phyloP scores from a whole-genome alignment of 2,797 vertebrate species.

The Pantherophis alleghaniensis region DNA sequence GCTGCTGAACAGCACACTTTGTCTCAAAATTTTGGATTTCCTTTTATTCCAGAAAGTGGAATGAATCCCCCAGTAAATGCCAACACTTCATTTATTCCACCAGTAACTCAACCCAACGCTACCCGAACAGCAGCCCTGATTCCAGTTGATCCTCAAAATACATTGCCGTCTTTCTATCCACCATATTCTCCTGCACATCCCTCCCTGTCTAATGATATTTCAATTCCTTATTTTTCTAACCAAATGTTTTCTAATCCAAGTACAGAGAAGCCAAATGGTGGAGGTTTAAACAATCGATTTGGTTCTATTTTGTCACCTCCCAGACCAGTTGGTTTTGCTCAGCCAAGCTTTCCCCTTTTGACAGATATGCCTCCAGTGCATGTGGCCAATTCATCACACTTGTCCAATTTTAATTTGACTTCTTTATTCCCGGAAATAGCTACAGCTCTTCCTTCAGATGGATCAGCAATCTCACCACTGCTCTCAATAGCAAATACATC shows the following conservation, averaged over 20 bases:
- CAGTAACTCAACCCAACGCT: slow-evolving; percentile 87
- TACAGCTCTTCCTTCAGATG: slow-evolving; percentile 90
- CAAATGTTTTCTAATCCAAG: slow-evolving; percentile 97
- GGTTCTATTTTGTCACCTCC: slow-evolving; percentile 97
- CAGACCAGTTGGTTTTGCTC: slow-evolving; percentile 93
- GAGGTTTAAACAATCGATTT: slow-evolving; percentile 92
- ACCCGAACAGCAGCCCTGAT: slow-evolving; percentile 91
- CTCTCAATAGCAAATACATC: slow-evolving; percentile 92
- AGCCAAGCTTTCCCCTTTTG: slow-evolving; percentile 94
- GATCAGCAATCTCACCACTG: slow-evolving; percentile 94
- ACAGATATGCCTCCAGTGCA: slow-evolving; percentile 97
- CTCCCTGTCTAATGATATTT: slow-evolving; percentile 92
- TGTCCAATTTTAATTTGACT: slow-evolving; percentile 97
- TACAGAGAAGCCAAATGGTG: slow-evolving; percentile 86
- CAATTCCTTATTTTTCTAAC: slow-evolving; percentile 95
- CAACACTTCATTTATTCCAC: slow-evolving; percentile 94
- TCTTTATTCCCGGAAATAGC: slow-evolving; percentile 97
- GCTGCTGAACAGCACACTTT: slow-evolving; percentile 88
- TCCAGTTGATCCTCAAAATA: slow-evolving; percentile 94
- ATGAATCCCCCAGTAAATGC: slow-evolving; percentile 97
- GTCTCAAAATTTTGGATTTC: slow-evolving; percentile 94
- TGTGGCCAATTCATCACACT: slow-evolving; percentile 91
- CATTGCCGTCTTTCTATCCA: slow-evolving; percentile 94
- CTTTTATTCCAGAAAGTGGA: slow-evolving; percentile 91
- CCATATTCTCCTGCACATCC: slow-evolving; percentile 98